Percentiles rank a stretch among this genome's conserved stretches.
phyloP scores from a whole-genome alignment of 2,888 invertebrate species.

The Plagodis pulveraria region DNA sequence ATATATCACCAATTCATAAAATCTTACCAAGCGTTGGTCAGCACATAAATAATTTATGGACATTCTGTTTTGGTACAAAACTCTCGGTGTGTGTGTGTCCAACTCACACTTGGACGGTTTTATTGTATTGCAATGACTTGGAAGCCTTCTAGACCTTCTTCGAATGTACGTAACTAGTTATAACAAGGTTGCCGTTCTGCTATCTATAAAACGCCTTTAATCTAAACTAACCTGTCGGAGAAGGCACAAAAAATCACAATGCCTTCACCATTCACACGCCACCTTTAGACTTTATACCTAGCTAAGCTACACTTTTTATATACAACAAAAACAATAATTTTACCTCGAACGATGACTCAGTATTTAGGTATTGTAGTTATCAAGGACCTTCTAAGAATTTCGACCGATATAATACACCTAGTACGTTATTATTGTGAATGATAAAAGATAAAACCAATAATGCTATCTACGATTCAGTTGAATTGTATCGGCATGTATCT shows the following conservation, averaged over 20 bases:
- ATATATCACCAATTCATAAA: too few species aligned
- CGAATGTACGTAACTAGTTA: too few species aligned
- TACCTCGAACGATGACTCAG: conserved; percentile 17
- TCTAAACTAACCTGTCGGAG: neutral
- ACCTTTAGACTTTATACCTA: conserved; percentile 17
- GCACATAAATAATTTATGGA: too few species aligned
- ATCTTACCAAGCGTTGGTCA: too few species aligned
- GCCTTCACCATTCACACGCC: conserved; percentile 16
- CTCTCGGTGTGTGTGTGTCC: too few species aligned
- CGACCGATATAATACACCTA: neutral
- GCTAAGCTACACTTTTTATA: conserved; percentile 14
- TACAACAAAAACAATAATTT: conserved; percentile 11
- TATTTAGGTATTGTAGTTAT: conserved; percentile 1
- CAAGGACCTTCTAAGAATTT: conserved; percentile 20
- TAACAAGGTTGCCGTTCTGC: too few species aligned
- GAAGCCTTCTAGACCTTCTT: too few species aligned
- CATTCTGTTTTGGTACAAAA: too few species aligned
- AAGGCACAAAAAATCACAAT: neutral
- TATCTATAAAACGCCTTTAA: too few species aligned
- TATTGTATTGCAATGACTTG: too few species aligned
- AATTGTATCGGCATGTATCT: neutral
- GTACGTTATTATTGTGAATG: conserved; percentile 4
- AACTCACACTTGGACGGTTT: too few species aligned
- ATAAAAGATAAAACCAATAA: conserved; percentile 14
- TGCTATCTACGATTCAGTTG: conserved; percentile 10